A percentile compares a stretch with the other conserved stretches of the same genome.
phyloP scores from a whole-genome alignment of 2,797 vertebrate genomes.

The Cyclopterus lumpus region DNA sequence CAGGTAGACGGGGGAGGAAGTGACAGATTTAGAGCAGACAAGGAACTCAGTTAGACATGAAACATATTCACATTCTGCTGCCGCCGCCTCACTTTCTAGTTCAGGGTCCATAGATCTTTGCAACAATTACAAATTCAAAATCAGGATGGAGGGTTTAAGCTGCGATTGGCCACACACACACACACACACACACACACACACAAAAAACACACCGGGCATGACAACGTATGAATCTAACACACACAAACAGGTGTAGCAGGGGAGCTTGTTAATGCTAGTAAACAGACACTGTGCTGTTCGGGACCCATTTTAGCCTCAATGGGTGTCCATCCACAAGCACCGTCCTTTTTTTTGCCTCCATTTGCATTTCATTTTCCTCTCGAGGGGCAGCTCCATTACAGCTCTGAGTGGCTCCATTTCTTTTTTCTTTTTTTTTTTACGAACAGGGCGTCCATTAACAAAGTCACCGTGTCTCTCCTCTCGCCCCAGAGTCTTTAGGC shows the following conservation, averaged over 20 bases:
- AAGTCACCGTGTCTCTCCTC: constrained; percentile 58
- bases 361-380: constrained; percentile 73
- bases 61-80: constrained; percentile 29
- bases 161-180: constrained; percentile 45
- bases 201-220: constrained; percentile 37
- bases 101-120: constrained; percentile 19
- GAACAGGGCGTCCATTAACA: constrained; percentile 70
- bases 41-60: constrained; percentile 38
- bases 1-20: constrained; percentile 44
- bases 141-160: constrained; percentile 46
- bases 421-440: constrained; percentile 63
- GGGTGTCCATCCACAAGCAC: constrained; percentile 51
- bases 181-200: constrained; percentile 55
- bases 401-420: constrained; percentile 68
- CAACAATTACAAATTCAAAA: constrained; percentile 34
- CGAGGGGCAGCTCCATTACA: constrained; percentile 64
- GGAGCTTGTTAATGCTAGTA: constrained; percentile 40
- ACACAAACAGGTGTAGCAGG: constrained; percentile 44
- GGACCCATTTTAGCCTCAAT: constrained; percentile 42
- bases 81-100: constrained; percentile 4
- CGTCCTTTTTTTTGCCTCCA: constrained; percentile 37
- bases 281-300: constrained; percentile 43
- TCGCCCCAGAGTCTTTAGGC: constrained; percentile 67
- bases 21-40: constrained; percentile 54
- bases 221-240: constrained; percentile 47